Conservation (phyloP, 2,888 invertebrate species). For the Caenorhabditis plicata region DNA sequence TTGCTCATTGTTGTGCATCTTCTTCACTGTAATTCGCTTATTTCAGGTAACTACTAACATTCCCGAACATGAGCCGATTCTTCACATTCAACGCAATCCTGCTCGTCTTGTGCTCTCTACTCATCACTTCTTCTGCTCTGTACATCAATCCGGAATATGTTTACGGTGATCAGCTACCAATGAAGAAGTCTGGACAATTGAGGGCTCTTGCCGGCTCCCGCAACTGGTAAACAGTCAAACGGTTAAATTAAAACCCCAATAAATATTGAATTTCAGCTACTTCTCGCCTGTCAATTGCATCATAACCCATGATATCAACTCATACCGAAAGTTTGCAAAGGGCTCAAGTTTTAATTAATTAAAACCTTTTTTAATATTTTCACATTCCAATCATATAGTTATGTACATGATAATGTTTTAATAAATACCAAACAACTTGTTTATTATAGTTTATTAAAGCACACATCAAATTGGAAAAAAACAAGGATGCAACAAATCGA, state of each 20-base stretch:
- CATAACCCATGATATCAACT: conserved; percentile 53
- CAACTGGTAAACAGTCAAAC: conserved; percentile 48
- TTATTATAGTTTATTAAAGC: no score
- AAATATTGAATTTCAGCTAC: conserved; percentile 14
- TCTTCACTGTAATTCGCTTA: no score
- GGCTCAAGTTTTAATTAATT: conserved; percentile 23
- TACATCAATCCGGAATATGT: conserved; percentile 28
- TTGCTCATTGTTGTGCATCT: no score
- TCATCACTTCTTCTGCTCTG: no score
- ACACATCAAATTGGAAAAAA: no score
- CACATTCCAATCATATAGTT: conserved; percentile 19
- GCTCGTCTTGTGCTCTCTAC: no score
- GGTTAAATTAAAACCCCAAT: background rate
- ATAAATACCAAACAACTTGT: conserved; percentile 31
- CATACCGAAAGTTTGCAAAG: conserved; percentile 49
- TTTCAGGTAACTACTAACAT: no score
- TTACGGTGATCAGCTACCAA: conserved; percentile 23
- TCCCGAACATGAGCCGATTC: background rate
- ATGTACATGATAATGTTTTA: conserved; percentile 23
- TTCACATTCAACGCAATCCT: background rate
- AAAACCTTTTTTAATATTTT: no score
- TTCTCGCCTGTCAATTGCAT: conserved; percentile 63
- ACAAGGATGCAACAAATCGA: no score
- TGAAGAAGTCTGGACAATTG: conserved; percentile 47
- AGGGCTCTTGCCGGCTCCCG: conserved; percentile 48